Conservation (phyloP, 2,797 vertebrate genomes). For the Gadopsis marmoratus region DNA sequence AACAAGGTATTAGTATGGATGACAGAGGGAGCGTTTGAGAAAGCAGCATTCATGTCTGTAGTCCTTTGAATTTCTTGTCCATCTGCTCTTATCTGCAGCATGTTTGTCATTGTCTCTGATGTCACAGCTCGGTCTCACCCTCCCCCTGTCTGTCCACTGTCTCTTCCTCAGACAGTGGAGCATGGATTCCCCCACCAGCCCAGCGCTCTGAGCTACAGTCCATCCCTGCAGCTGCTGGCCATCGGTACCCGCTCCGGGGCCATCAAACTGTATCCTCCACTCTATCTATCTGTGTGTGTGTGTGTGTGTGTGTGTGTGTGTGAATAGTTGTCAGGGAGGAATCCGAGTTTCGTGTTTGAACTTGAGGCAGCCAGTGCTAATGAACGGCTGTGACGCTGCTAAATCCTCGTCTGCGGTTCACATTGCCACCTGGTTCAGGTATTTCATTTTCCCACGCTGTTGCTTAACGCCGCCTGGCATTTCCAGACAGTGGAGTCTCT, state of each 20-base stretch:
- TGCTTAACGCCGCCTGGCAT: slow-evolving; percentile 46
- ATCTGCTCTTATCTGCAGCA: no score
- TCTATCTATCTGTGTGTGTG: no score
- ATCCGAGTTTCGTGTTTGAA: slow-evolving; percentile 53
- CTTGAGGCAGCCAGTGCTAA: slow-evolving; percentile 43
- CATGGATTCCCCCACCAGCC: slow-evolving; percentile 99
- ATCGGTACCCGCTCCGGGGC: slow-evolving; percentile 97
- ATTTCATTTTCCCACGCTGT: slow-evolving; percentile 73
- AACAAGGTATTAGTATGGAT: no score
- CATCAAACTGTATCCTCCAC: slow-evolving; percentile 96
- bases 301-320: no score
- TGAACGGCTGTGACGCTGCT: slow-evolving; percentile 20
- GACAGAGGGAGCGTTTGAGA: no score
- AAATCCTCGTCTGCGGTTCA: slow-evolving; percentile 41
- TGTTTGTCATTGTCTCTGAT: slow-evolving; percentile 23
- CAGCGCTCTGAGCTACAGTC: slow-evolving; percentile 94
- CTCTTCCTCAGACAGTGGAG: slow-evolving; percentile 90
- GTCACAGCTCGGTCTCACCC: slow-evolving; percentile 7
- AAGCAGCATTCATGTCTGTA: no score
- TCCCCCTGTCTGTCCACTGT: slow-evolving; percentile 30
- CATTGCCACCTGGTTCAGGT: slow-evolving; percentile 45
- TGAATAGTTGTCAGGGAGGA: slow-evolving; percentile 1
- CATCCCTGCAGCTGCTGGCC: slow-evolving; percentile 91
- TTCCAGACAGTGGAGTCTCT: slow-evolving; percentile 25
- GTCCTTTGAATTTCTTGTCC: no score